Base-by-base conservation (phyloP, 2,797 vertebrate genomes). In the Spatula clypeata region DNA sequence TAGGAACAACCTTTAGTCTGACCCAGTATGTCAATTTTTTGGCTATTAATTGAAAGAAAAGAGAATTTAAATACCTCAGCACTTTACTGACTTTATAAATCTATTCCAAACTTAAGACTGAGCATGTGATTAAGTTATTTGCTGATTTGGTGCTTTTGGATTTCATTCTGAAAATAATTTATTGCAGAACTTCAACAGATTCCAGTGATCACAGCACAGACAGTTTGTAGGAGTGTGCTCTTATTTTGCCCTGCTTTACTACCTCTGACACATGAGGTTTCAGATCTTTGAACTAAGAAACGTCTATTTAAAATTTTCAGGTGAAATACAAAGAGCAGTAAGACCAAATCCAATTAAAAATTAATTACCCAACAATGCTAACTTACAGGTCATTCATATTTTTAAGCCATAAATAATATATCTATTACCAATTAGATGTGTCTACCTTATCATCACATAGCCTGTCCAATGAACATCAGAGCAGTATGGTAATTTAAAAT, bases 281-380 rank as follows among this genome's bases (percentile, higher is more conserved):
- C 12, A 24, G 13, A 66, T 67, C 76, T 74, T 57, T 85, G 42
- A 92, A 71, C 79, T 83, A 79, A 83, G 81, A 70, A 69, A 97
- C 55, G 27, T 18, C 23, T 79, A 44, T 86, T 88, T 72, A 86
- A 91, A 80, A 75, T 93, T 93, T 29, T 61, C 27, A 70, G 88
- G 49, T 79, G 31, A 81, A 88, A 80, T 79, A 88, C 54, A 94
- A 95, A 95, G 74, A 85, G 42, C 84, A 86, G 29, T 77, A 61
- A 96, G 51, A 84, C 36, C 54, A 81, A 38, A 91, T 93, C 88
- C 79, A 97, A 97, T 98, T 98, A 98, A 97, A 97, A 97, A 94
- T 81, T 92, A 96, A 97, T 95, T 96, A 38, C 89, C 65, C 61
- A 76, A 81, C 66, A 92, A 76, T 94, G 93, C 95, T 97, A 97